phyloP scores from a whole-genome alignment of 2,113 vertebrate species.

The Casuarius casuarius region DNA sequence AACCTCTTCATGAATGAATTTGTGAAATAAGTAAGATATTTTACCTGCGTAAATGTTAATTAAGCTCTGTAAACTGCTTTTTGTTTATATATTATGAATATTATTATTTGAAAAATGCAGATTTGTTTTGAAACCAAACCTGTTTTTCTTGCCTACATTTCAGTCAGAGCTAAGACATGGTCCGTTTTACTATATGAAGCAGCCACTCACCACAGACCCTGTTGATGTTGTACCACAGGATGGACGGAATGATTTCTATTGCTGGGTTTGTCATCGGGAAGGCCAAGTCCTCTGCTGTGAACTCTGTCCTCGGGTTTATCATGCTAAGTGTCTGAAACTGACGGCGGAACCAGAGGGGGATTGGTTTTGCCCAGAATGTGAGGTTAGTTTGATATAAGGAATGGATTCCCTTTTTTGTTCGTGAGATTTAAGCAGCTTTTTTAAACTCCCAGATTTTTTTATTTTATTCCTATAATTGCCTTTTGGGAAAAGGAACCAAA shows the following conservation, averaged over 20 bases:
- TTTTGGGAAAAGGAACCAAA: background rate
- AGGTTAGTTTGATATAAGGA: slow-evolving; percentile 84
- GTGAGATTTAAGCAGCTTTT: background rate
- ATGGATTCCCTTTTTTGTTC: background rate
- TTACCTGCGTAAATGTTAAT: slow-evolving; percentile 33
- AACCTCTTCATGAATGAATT: slow-evolving; percentile 6
- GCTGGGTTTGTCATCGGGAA: slow-evolving; percentile 99
- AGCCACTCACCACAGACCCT: slow-evolving; percentile 99
- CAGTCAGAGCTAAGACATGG: slow-evolving; percentile 99
- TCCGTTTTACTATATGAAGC: slow-evolving; percentile 99
- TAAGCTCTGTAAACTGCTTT: slow-evolving; percentile 49
- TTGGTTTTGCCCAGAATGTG: slow-evolving; percentile 99
- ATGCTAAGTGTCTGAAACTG: slow-evolving; percentile 99
- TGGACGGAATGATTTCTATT: slow-evolving; percentile 99
- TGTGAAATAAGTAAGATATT: slow-evolving; percentile 44
- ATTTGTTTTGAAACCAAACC: slow-evolving; percentile 95
- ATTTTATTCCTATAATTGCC: background rate
- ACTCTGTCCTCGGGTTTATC: slow-evolving; percentile 99
- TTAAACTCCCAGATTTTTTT: background rate
- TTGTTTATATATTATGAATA: slow-evolving; percentile 71
- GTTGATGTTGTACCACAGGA: slow-evolving; percentile 99
- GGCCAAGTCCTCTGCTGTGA: slow-evolving; percentile 99
- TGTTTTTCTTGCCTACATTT: slow-evolving; percentile 99
- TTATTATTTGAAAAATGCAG: slow-evolving; percentile 75
- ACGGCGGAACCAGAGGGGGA: slow-evolving; percentile 99